Conservation (phyloP, 2,113 vertebrate genomes). For the Baryphthengus martii region DNA sequence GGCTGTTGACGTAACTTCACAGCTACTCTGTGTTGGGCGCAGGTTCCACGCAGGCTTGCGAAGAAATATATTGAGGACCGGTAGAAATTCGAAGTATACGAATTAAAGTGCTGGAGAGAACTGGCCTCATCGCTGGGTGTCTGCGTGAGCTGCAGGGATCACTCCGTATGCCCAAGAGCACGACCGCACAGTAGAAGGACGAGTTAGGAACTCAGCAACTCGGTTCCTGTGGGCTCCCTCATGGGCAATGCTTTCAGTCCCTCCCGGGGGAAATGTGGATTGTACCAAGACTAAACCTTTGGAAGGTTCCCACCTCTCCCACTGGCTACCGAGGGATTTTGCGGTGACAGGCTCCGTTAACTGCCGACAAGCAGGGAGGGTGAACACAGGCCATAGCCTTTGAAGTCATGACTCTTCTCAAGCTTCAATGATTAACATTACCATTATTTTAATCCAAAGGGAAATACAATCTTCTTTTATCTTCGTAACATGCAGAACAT, state of each 20-base stretch:
- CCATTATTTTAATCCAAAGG: constrained; percentile 36
- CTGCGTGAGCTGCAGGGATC: not conserved
- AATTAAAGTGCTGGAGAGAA: not conserved
- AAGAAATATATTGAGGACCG: not conserved
- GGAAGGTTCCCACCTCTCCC: constrained; percentile 10
- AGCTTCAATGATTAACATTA: not conserved
- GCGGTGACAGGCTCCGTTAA: not conserved
- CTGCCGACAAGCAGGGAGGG: not conserved
- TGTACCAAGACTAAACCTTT: not conserved
- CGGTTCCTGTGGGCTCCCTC: not conserved
- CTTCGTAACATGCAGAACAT: not conserved
- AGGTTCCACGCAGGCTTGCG: accelerated
- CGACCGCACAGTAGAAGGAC: too few relatives aligned
- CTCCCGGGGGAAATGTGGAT: not conserved
- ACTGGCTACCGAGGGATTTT: not conserved
- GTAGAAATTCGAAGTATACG: not conserved
- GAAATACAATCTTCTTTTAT: constrained; percentile 33
- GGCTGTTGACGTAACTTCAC: not conserved
- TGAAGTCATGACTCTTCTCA: not conserved
- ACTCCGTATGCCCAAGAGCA: not conserved
- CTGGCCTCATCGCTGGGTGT: not conserved
- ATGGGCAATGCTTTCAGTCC: not conserved
- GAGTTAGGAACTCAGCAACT: not conserved
- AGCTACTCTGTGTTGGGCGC: not conserved
- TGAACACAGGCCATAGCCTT: not conserved